These are phyloP conservation scores for Orchesella cincta DNA, from an alignment of 1,140 invertebrate species.

Conservation along the genomic window DNA sequence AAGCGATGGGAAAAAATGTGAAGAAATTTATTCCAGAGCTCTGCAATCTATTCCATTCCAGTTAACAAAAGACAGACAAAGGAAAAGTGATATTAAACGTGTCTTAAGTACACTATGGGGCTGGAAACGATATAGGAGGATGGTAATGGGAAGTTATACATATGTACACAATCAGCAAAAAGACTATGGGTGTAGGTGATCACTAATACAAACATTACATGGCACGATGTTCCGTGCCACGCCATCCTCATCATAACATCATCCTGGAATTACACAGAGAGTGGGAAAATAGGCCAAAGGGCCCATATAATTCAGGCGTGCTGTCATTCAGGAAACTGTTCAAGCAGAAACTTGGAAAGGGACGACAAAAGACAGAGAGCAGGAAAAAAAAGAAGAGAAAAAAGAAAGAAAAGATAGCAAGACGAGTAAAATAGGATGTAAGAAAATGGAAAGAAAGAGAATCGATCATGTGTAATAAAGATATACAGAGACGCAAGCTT, in stretches of 20 bases:
- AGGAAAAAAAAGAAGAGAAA: background rate
- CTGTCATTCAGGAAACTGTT: slow-evolving; percentile 1
- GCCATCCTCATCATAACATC: background rate
- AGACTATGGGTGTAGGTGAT: background rate
- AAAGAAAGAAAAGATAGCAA: slow-evolving; percentile 17
- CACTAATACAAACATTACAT: background rate
- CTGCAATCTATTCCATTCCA: background rate
- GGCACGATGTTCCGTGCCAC: background rate
- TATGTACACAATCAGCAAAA: background rate
- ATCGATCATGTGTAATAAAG: slow-evolving; percentile 40
- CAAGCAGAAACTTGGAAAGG: background rate
- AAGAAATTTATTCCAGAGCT: background rate
- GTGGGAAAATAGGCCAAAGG: slow-evolving; percentile 10
- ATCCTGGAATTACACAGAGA: background rate
- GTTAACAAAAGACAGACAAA: background rate
- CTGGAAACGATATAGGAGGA: background rate
- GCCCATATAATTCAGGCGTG: slow-evolving; percentile 9
- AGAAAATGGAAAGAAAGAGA: slow-evolving; percentile 8
- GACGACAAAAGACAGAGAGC: background rate
- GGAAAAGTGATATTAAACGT: background rate
- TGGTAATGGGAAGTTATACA: background rate
- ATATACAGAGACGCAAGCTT: slow-evolving; percentile 18
- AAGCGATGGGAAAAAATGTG: background rate
- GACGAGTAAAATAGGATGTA: background rate
- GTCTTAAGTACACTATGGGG: background rate